Base-by-base conservation (phyloP, 2,888 invertebrate genomes). In the Taphrorychus bicolor region DNA sequence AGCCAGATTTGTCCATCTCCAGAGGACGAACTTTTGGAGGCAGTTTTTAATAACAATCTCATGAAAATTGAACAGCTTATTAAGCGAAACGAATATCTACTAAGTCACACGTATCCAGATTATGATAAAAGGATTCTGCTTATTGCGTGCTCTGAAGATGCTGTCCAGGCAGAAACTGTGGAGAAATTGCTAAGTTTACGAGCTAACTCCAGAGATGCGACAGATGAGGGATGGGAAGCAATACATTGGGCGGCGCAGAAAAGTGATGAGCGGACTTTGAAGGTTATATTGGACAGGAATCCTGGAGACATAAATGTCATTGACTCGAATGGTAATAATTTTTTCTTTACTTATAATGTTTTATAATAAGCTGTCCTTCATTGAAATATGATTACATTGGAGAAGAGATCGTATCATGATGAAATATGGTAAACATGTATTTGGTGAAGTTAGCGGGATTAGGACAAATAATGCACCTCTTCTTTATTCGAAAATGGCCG, bases 221-320 rank as follows among this genome's bases (percentile, higher is more conserved):
- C 69, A 53, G 65, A 72, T 70, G 84, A 86, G 59, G 83, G 85
- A 14, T 86, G 85, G 70, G 86, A 88, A n/a, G 88, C 90, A 0
- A 82, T 91, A 70, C 90, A 91, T 79, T 87, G 88, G 68, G 89
- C 89, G 2, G 84, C 87, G 0, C 86, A 87, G 76, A 83, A 81
- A 53, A 86, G 86, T 9, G 76, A 78, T 69, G 74, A 71, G 22
- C 52, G 84, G 45, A 84, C 84, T 5, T 74, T 89, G 48, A 78
- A 81, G 69, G 77, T 79, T 0, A 76, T 89, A 14, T 72, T 88
- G 21, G 83, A 84, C 51, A 66, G 67, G n/a, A 59, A 70, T 49
- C 68, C 64, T 58, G 72, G 69, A 5, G 71, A 74, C 48, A 21
- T 69, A 1, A 70, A 70, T 51, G 62, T 51, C 19, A 18, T 40